Conservation (phyloP, 92 coral and sea anemone species). For the Anthopleura xanthogrammica region DNA sequence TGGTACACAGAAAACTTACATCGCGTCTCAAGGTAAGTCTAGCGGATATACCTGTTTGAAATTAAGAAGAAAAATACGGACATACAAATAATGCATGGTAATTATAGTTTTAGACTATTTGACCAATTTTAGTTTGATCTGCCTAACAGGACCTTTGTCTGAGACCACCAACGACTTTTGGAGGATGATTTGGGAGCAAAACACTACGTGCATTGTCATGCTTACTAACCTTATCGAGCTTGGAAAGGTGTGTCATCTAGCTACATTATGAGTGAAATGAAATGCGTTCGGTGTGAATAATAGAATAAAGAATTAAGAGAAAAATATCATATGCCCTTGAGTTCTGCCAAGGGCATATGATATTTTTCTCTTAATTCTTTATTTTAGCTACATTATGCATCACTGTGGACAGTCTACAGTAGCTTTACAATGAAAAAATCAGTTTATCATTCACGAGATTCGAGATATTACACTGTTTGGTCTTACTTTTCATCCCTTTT, state of each 20-base stretch:
- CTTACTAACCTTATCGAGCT: slow-evolving; percentile 13
- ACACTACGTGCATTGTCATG: neutral
- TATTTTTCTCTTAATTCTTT: no score
- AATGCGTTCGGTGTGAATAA: no score
- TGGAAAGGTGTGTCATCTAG: slow-evolving; percentile 1
- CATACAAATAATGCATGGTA: neutral
- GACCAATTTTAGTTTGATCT: neutral
- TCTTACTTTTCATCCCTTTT: neutral
- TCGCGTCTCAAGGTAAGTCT: neutral
- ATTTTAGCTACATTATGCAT: neutral
- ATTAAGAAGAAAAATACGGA: neutral
- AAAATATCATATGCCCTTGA: no score
- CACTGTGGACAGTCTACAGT: neutral
- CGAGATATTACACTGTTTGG: no score
- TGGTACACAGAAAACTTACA: neutral
- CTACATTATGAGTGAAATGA: no score
- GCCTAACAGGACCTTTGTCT: neutral
- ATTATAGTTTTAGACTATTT: neutral
- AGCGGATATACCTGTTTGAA: neutral
- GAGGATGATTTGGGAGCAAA: slow-evolving; percentile 18
- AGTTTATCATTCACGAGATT: no score
- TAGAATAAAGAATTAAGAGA: no score
- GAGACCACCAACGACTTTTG: slow-evolving; percentile 8
- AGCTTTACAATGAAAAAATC: neutral
- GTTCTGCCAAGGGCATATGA: no score